Percentiles rank a stretch among this genome's conserved stretches.
These are phyloP conservation scores for Leptinotarsa tumamoca DNA, from an alignment of 2,888 invertebrate genomes.

Conservation along the genomic window DNA sequence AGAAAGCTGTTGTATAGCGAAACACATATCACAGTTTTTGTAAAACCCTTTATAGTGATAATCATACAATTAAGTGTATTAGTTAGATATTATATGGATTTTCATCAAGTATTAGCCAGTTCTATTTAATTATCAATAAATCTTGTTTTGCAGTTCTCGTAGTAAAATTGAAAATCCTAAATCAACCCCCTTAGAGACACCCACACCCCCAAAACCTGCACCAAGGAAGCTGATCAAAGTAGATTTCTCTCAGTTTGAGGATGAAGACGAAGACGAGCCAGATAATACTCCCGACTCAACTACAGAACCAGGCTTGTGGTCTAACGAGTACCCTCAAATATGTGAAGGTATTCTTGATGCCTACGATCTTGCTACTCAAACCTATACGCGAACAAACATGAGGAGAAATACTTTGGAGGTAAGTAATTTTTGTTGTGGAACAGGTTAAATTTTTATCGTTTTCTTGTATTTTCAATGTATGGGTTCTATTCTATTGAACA, in stretches of 20 bases:
- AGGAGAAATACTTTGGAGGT: conserved; percentile 77
- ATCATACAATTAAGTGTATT: neutral
- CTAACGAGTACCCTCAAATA: conserved; percentile 83
- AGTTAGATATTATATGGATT: neutral
- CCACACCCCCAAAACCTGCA: conserved; percentile 60
- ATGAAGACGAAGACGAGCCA: conserved; percentile 66
- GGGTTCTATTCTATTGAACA: no score
- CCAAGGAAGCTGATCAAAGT: conserved; percentile 83
- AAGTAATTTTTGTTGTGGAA: conserved; percentile 37
- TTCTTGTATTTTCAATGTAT: neutral
- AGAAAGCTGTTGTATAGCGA: no score
- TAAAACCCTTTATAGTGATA: no score
- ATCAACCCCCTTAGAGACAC: conserved; percentile 46
- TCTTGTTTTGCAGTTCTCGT: conserved; percentile 56
- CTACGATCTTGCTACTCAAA: conserved; percentile 86
- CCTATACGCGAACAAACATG: conserved; percentile 78
- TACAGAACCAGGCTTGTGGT: conserved; percentile 61
- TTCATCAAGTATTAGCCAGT: neutral
- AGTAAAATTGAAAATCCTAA: conserved; percentile 35
- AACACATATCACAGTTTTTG: no score
- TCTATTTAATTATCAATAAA: neutral
- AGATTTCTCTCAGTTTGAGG: conserved; percentile 79
- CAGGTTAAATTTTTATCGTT: neutral
- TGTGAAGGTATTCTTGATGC: conserved; percentile 80
- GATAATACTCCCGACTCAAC: conserved; percentile 60